Conservation (phyloP, 2,888 invertebrate genomes). For the Morpho helenor region DNA sequence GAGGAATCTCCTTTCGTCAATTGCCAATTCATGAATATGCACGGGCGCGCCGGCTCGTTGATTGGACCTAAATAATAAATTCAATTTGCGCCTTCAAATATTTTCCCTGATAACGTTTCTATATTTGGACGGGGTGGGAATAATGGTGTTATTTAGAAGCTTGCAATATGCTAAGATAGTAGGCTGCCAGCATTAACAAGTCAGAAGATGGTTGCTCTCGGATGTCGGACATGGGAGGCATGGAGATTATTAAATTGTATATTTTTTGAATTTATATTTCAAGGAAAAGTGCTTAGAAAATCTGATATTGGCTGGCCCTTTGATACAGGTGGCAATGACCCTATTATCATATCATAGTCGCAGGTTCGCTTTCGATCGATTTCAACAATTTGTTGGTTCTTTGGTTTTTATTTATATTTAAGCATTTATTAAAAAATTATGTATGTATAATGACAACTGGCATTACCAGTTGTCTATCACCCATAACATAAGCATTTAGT, state of each 20-base stretch:
- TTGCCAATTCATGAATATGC: conserved; percentile 39
- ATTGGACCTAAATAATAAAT: conserved; percentile 74
- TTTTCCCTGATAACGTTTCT: conserved; percentile 66
- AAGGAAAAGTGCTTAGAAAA: too few relatives aligned
- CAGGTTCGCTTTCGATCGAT: too few relatives aligned
- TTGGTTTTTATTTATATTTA: too few relatives aligned
- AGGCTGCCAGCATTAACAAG: conserved; percentile 75
- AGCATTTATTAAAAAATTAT: too few relatives aligned
- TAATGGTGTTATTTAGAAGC: conserved; percentile 75
- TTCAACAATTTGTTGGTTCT: too few relatives aligned
- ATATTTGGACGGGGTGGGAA: conserved; percentile 64
- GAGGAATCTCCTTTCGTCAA: conserved; percentile 28
- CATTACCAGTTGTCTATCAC: too few relatives aligned
- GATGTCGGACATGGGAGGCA: conserved; percentile 31
- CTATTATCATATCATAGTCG: too few relatives aligned
- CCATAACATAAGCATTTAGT: too few relatives aligned
- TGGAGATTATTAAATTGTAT: conserved; percentile 35
- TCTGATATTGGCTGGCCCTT: too few relatives aligned
- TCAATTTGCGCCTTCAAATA: conserved; percentile 75
- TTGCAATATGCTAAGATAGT: conserved; percentile 79
- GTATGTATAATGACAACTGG: too few relatives aligned
- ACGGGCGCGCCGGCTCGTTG: conserved; percentile 41
- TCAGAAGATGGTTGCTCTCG: conserved; percentile 71
- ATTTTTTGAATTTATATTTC: too few relatives aligned
- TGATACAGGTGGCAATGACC: too few relatives aligned